phyloP scores from a whole-genome alignment of 1,140 invertebrate species.

The Trypoxylus dichotomus region DNA sequence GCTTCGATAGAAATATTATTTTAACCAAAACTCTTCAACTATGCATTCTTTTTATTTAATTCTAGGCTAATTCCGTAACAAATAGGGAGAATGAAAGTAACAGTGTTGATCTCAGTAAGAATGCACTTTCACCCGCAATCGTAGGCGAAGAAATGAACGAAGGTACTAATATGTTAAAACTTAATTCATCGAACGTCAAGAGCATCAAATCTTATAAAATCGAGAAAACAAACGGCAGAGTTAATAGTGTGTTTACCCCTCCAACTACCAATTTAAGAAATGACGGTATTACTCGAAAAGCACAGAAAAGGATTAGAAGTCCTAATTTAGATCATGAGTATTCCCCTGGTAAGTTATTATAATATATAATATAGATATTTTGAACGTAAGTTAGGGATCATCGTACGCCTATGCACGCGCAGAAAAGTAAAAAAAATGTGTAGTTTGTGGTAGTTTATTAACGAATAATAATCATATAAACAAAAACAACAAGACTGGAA shows the following conservation, averaged over 20 bases:
- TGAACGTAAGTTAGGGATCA: no score
- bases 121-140: background rate
- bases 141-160: background rate
- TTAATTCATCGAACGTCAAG: no score
- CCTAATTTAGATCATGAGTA: conserved; percentile 51
- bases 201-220: background rate
- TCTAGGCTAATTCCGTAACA: conserved; percentile 32
- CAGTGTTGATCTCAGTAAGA: background rate
- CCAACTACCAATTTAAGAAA: background rate
- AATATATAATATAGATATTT: no score
- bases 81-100: background rate
- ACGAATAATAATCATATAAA: no score
- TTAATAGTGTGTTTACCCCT: background rate
- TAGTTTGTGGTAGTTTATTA: no score
- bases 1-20: no score
- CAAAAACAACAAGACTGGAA: no score
- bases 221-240: background rate
- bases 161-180: no score
- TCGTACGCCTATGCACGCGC: no score
- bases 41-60: background rate
- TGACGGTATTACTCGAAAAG: conserved; percentile 36
- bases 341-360: conserved; percentile 54
- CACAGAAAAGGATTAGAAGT: conserved; percentile 54
- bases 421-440: no score
- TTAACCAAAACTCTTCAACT: no score